These are phyloP conservation scores for Uria aalge DNA, from an alignment of 2,113 vertebrate genomes.

Conservation along the genomic window DNA sequence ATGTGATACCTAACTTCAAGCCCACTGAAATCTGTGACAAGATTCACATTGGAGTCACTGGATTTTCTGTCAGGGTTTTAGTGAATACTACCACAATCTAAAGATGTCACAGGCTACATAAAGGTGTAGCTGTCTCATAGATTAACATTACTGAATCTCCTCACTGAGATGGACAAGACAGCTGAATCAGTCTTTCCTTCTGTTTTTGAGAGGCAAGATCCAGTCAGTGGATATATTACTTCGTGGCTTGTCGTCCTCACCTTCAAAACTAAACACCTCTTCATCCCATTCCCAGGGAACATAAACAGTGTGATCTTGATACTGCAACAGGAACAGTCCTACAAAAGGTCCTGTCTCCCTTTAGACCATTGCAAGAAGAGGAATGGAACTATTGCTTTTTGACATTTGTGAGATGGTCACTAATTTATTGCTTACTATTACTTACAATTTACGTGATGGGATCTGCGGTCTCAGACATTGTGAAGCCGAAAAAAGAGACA, in stretches of 20 bases:
- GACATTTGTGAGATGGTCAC: background rate
- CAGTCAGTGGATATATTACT: background rate
- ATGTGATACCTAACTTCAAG: background rate
- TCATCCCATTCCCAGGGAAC: background rate
- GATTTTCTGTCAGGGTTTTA: background rate
- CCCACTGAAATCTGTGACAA: background rate
- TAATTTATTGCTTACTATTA: background rate
- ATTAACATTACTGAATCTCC: background rate
- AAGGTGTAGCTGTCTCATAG: background rate
- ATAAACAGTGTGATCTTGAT: background rate
- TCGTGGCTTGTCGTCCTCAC: background rate
- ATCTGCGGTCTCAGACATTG: background rate
- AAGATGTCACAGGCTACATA: background rate
- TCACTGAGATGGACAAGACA: background rate
- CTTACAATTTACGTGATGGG: background rate
- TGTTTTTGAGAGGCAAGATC: background rate
- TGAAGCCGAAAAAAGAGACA: background rate
- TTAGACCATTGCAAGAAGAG: background rate
- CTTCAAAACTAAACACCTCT: background rate
- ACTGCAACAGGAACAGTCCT: background rate
- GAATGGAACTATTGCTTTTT: background rate
- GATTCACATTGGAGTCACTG: background rate
- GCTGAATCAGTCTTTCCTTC: background rate
- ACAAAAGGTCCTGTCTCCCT: background rate
- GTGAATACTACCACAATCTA: background rate